Percentiles rank a stretch among this genome's conserved stretches.
These are phyloP conservation scores for Drosophila carrolli DNA, from an alignment of 1,140 invertebrate genomes.

Conservation along the genomic window DNA sequence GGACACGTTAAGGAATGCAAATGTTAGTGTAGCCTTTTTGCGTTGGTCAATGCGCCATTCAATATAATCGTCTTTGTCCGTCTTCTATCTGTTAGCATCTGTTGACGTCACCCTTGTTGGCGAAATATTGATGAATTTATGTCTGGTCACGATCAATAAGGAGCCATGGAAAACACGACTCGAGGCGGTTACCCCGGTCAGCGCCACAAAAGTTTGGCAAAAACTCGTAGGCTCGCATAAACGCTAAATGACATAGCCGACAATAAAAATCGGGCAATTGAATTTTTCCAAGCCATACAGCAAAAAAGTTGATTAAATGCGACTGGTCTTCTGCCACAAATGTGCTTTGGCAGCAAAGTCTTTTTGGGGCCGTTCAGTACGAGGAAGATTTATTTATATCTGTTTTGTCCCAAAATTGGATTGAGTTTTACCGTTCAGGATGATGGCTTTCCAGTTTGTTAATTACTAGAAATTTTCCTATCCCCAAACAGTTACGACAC, in stretches of 20 bases:
- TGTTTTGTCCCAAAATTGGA: conserved; percentile 16
- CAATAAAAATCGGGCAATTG: conserved; percentile 56
- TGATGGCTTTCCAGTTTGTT: conserved; percentile 30
- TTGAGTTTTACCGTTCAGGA: conserved; percentile 9
- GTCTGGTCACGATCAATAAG: conserved; percentile 73
- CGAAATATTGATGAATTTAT: conserved; percentile 73
- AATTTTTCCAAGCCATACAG: conserved; percentile 47
- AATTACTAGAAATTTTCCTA: conserved; percentile 29
- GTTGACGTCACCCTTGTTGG: conserved; percentile 59
- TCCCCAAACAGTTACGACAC: neutral
- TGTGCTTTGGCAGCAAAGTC: conserved; percentile 27
- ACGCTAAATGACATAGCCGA: conserved; percentile 33
- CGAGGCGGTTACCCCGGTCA: conserved; percentile 40
- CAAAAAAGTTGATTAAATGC: conserved; percentile 53
- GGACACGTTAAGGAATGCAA: no score
- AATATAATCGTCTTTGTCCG: conserved; percentile 43
- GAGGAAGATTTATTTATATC: conserved; percentile 39
- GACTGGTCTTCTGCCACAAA: conserved; percentile 14
- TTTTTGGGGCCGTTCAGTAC: conserved; percentile 1
- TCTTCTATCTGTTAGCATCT: conserved; percentile 41
- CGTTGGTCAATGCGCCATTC: conserved; percentile 15
- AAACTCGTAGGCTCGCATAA: conserved; percentile 18
- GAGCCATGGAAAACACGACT: conserved; percentile 45
- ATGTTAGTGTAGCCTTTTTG: conserved; percentile 3
- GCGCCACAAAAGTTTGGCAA: conserved; percentile 38